These are phyloP conservation scores for Sapayoa aenigma DNA, from an alignment of 2,113 vertebrate species.

Conservation along the genomic window DNA sequence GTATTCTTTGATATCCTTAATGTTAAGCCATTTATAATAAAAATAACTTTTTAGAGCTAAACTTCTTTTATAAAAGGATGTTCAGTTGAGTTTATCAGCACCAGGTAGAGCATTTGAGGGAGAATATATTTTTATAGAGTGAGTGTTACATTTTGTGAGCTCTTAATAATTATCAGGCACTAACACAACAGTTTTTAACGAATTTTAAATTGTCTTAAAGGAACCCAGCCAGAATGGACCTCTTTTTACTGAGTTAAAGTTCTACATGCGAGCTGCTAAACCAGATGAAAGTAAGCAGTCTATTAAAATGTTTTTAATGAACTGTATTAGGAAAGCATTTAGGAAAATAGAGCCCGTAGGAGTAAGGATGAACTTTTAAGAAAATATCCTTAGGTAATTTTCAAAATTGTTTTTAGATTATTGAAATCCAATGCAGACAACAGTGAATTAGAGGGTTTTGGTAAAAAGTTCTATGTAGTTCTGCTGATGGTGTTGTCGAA, in stretches of 20 bases:
- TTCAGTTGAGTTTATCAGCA: neutral
- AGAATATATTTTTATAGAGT: neutral
- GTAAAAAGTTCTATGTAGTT: neutral
- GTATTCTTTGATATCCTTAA: neutral
- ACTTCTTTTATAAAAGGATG: neutral
- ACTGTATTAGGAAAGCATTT: neutral
- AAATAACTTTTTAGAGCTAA: neutral
- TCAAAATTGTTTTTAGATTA: neutral
- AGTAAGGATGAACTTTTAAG: neutral
- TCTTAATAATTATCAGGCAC: neutral
- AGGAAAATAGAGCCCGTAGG: neutral
- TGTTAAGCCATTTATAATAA: neutral
- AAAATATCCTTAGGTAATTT: neutral
- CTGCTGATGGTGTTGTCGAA: neutral
- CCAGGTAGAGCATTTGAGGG: neutral
- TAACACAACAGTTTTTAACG: neutral
- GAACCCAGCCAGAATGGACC: constrained; percentile 95
- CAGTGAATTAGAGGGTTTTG: neutral
- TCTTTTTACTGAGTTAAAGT: constrained; percentile 94
- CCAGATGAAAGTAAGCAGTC: constrained; percentile 89
- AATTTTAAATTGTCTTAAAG: constrained; percentile 75
- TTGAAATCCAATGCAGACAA: neutral
- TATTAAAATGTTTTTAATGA: constrained; percentile 55
- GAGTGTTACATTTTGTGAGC: neutral
- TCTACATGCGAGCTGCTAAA: constrained; percentile 96